Percentiles rank a stretch among this genome's conserved stretches.
These are phyloP conservation scores for Dryoscopus gambensis DNA, from an alignment of 2,113 vertebrate species.

Conservation along the genomic window DNA sequence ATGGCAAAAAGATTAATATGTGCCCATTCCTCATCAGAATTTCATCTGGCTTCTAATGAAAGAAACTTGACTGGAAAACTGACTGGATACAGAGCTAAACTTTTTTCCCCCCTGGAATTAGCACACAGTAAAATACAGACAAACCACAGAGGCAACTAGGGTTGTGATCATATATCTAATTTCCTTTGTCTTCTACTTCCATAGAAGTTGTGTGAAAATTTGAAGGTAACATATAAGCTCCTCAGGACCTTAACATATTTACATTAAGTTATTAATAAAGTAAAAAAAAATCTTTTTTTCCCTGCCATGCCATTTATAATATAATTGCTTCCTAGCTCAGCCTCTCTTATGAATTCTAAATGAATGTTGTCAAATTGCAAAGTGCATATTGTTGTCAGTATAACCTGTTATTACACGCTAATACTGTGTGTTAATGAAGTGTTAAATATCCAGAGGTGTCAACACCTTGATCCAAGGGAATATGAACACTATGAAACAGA, in stretches of 20 bases:
- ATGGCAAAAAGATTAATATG: not conserved
- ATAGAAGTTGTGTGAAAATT: not conserved
- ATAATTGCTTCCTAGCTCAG: not conserved
- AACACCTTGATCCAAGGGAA: not conserved
- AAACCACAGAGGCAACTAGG: not conserved
- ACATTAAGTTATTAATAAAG: not conserved
- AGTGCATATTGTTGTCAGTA: not conserved
- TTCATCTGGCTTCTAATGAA: not conserved
- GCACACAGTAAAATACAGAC: not conserved
- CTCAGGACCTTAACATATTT: not conserved
- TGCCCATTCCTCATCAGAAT: not conserved
- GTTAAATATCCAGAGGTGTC: conserved; percentile 11
- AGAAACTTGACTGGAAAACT: not conserved
- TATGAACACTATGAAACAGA: not conserved
- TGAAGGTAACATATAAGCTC: not conserved
- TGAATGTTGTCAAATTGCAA: not conserved
- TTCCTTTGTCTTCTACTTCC: not conserved
- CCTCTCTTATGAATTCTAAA: not conserved
- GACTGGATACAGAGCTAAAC: not conserved
- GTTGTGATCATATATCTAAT: not conserved
- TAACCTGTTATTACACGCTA: not conserved
- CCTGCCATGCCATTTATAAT: not conserved
- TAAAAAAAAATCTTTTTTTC: not conserved
- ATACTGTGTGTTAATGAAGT: conserved; percentile 1
- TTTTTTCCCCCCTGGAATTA: not conserved